Base-by-base conservation (phyloP, 2,888 invertebrate genomes). In the Troides oblongomaculatus region DNA sequence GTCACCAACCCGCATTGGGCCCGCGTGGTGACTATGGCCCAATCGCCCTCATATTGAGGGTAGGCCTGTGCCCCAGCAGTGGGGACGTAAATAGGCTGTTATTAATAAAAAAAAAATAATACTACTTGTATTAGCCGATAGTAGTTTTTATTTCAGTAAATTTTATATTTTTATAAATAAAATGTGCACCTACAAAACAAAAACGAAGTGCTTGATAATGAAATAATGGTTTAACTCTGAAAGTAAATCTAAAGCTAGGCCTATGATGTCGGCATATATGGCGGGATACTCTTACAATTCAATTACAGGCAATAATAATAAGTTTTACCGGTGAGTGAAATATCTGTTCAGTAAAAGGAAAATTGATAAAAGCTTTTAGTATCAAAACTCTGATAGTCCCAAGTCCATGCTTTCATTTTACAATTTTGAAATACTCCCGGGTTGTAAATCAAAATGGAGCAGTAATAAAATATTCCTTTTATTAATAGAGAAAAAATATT, bases 321-420 rank as follows among this genome's bases (percentile, higher is more conserved):
- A 56, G 64, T 57, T 64, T 64, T 39, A 57, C 23, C 57, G 36
- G 18, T 39, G 17, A 58, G 36, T 64, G 57, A 64, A 57, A 23
- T 58, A 43, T 64, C 23, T 57, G 43, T 57, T 64, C 57, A 64
- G 43, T 64, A 64, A 64, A 57, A 39, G 57, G 57, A 57, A 64
- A 64, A 64, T 56, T 64, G 64, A 64, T 64, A 39, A 64, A 58
- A 64, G 58, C 64, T 64, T 64, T 64, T 64, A 64, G 58, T 57
- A 58, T 64, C 43, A 39, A 21, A 25, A 43, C 58, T 39, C 21
- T 18, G 21, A 39, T 18, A 57, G 18, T 21, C n/a, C n/a, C 3
- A 21, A 10, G 57, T 21, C 23, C 21, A 39, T 17, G 58, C 50
- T 50, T 39, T 57, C 43, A 43, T 23, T 43, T 58, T 58, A 30